Conservation (phyloP, 2,888 invertebrate species). For the Epiblema foenella region DNA sequence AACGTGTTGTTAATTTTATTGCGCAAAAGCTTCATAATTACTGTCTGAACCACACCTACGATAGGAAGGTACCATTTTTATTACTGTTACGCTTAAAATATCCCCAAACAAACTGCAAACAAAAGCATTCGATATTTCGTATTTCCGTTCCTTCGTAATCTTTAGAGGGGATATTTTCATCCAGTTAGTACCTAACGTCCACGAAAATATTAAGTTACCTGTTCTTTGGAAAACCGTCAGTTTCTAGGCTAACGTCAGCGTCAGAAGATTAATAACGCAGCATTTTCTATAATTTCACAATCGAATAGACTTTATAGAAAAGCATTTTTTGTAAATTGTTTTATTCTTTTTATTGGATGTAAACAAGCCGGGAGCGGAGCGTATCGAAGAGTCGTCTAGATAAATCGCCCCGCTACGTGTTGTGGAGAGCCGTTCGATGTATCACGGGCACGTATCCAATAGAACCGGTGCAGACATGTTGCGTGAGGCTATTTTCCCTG, state of each 20-base stretch:
- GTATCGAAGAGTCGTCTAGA: conserved; percentile 61
- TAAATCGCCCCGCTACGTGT: conserved; percentile 68
- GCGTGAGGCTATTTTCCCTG: conserved; percentile 72
- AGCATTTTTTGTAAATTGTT: conserved; percentile 33
- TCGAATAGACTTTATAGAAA: not conserved
- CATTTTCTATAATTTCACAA: not conserved
- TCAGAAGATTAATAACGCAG: not conserved
- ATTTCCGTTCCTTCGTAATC: not conserved
- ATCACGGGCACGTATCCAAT: conserved; percentile 72
- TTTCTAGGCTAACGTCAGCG: not conserved
- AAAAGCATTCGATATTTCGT: not conserved
- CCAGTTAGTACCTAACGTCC: not conserved
- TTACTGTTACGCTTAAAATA: conserved; percentile 3
- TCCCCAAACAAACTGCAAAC: conserved; percentile 6
- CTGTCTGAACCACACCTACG: conserved; percentile 2
- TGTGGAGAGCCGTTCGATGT: conserved; percentile 65
- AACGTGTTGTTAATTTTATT: not conserved
- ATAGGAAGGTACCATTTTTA: conserved; percentile 3
- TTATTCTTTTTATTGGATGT: conserved; percentile 63
- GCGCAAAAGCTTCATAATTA: conserved; percentile 1
- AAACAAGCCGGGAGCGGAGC: conserved; percentile 53
- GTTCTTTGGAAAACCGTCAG: conserved; percentile 17
- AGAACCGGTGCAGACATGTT: conserved; percentile 67
- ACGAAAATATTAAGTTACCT: not conserved
- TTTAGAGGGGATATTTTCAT: conserved; percentile 9